Conservation (phyloP, 2,888 invertebrate species). For the Plemyria rubiginata region DNA sequence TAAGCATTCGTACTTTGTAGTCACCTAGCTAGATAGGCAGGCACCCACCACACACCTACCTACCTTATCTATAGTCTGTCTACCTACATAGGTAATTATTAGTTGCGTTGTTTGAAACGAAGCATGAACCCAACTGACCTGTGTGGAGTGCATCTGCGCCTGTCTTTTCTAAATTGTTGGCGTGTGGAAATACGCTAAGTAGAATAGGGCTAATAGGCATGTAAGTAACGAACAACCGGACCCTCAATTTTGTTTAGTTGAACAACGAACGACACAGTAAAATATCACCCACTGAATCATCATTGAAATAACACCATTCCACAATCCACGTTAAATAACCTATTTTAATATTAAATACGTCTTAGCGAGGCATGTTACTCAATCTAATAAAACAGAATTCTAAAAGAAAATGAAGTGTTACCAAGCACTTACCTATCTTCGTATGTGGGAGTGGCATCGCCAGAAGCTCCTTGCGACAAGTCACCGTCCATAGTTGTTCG, state of each 20-base stretch:
- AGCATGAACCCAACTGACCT: slow-evolving; percentile 28
- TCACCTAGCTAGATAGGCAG: neutral
- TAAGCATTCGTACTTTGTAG: slow-evolving; percentile 11
- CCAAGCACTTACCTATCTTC: slow-evolving; percentile 69
- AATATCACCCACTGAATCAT: slow-evolving; percentile 8
- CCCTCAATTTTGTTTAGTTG: too few species aligned
- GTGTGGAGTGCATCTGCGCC: slow-evolving; percentile 4
- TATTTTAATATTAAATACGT: neutral
- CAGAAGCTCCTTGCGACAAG: slow-evolving; percentile 69
- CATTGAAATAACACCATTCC: slow-evolving; percentile 21
- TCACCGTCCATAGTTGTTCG: slow-evolving; percentile 68
- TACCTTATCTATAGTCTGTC: neutral
- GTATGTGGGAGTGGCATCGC: slow-evolving; percentile 68
- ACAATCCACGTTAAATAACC: slow-evolving; percentile 23
- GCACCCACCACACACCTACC: too few species aligned
- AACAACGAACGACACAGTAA: slow-evolving; percentile 9
- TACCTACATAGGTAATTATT: neutral
- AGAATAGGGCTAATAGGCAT: too few species aligned
- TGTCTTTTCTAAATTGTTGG: neutral
- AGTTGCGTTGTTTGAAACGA: slow-evolving; percentile 15
- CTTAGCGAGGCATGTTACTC: neutral
- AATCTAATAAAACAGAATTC: slow-evolving; percentile 4
- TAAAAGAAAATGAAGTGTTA: slow-evolving; percentile 3
- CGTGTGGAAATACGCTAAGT: neutral
- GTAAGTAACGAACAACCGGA: slow-evolving; percentile 7